Conservation (phyloP, 2,797 vertebrate genomes). For the Syngnathus acus region DNA sequence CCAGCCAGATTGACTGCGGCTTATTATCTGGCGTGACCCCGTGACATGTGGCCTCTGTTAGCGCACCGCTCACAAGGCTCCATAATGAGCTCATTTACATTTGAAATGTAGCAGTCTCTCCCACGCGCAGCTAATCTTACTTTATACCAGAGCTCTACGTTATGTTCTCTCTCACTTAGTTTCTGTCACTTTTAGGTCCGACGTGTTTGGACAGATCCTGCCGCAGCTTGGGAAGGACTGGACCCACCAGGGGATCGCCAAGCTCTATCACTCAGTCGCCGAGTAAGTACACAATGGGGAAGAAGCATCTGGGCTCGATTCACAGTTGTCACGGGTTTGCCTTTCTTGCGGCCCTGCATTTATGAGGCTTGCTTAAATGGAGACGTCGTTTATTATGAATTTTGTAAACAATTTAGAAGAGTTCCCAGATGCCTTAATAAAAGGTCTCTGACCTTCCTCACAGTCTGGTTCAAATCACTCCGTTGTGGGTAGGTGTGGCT, state of each 20-base stretch:
- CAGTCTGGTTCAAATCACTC: no score
- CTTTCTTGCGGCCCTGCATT: slow-evolving; percentile 14
- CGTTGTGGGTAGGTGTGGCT: no score
- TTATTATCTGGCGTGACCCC: slow-evolving; percentile 62
- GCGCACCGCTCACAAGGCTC: slow-evolving; percentile 28
- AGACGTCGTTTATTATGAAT: slow-evolving; percentile 5
- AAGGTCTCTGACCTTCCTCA: not conserved
- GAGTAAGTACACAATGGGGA: slow-evolving; percentile 76
- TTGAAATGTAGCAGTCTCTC: slow-evolving; percentile 34
- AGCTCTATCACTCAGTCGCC: slow-evolving; percentile 95
- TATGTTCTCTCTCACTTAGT: slow-evolving; percentile 27
- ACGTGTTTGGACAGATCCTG: slow-evolving; percentile 95
- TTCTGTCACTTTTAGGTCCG: slow-evolving; percentile 74
- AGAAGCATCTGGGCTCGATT: slow-evolving; percentile 16
- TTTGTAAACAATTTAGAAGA: not conserved
- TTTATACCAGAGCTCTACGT: slow-evolving; percentile 37
- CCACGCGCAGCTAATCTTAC: not conserved
- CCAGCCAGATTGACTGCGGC: slow-evolving; percentile 34
- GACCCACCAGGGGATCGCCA: slow-evolving; percentile 98
- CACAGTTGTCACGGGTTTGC: slow-evolving; percentile 27
- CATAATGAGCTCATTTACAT: slow-evolving; percentile 73
- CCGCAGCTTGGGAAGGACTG: slow-evolving; percentile 98
- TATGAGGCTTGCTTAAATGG: slow-evolving; percentile 25
- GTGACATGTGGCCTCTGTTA: slow-evolving; percentile 39
- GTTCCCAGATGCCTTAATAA: not conserved